These are phyloP conservation scores for Apamea anceps DNA, from an alignment of 2,888 invertebrate species.

Conservation along the genomic window DNA sequence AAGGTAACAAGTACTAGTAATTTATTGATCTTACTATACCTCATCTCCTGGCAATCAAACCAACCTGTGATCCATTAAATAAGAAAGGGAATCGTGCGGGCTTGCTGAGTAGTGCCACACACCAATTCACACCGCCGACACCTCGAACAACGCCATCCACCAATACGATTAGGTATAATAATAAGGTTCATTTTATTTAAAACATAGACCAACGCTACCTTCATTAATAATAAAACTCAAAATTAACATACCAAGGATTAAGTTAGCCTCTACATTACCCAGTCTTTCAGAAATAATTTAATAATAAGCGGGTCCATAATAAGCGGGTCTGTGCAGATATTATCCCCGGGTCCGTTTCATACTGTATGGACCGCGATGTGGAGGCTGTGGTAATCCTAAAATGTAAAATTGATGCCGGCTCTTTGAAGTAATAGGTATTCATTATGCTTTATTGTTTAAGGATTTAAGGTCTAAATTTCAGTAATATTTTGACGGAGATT, in stretches of 20 bases:
- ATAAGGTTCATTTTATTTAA: not conserved
- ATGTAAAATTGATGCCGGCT: conserved; percentile 26
- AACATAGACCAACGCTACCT: not conserved
- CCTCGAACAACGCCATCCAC: not conserved
- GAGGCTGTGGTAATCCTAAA: conserved; percentile 23
- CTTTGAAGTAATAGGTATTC: conserved; percentile 20
- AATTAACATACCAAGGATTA: conserved; percentile 19
- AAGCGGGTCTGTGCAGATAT: not conserved
- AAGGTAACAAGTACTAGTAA: no score
- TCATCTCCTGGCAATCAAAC: no score
- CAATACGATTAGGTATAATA: not conserved
- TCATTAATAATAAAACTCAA: conserved; percentile 21
- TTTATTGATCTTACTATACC: no score
- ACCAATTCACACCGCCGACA: no score
- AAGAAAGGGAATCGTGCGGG: no score
- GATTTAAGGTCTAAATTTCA: not conserved
- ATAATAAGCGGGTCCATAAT: conserved; percentile 7
- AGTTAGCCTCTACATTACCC: not conserved
- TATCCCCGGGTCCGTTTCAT: conserved; percentile 13
- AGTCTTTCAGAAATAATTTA: conserved; percentile 22
- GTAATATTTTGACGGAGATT: not conserved
- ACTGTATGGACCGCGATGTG: not conserved
- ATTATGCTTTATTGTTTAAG: conserved; percentile 15
- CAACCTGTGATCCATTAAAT: no score
- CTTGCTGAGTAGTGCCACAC: no score